Evolutionary conservation across 2,888 invertebrate species (phyloP).

Genomic region (Eilema caniola): DNA sequence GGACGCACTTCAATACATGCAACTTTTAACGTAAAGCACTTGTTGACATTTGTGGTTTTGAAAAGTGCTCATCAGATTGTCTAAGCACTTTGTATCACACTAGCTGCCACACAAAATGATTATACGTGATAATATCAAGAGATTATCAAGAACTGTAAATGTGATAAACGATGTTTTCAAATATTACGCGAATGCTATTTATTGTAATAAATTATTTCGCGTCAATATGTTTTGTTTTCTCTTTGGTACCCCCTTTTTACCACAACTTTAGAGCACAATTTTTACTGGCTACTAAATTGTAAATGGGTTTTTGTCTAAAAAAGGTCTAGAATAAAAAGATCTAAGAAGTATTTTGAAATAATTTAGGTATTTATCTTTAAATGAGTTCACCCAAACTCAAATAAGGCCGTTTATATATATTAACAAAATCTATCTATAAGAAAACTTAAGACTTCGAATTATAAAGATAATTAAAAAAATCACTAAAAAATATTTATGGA

Average conservation of each 20-base stretch:
- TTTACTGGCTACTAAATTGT: not conserved
- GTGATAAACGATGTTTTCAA: conserved; percentile 41
- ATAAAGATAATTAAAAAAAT: conserved; percentile 23
- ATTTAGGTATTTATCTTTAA: not conserved
- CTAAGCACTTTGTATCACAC: not conserved
- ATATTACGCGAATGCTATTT: conserved; percentile 39
- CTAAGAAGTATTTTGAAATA: no score
- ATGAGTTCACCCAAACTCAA: conserved; percentile 48
- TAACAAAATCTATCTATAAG: conserved; percentile 27
- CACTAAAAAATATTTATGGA: conserved; percentile 24
- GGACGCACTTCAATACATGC: conserved; percentile 7
- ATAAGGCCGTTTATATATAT: conserved; percentile 23
- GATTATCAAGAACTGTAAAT: conserved; percentile 32
- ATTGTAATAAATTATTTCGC: conserved; percentile 43
- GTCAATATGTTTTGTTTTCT: conserved; percentile 35
- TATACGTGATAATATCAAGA: conserved; percentile 20
- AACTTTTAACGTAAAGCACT: not conserved
- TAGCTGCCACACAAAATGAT: conserved; percentile 1
- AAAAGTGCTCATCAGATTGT: not conserved
- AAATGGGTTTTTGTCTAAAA: not conserved
- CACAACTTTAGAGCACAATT: not conserved
- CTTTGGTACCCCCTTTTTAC: conserved; percentile 17
- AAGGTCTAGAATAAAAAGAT: no score
- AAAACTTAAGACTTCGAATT: conserved; percentile 32
- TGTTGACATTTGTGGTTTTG: not conserved